These are phyloP conservation scores for Microctonus brassicae DNA, from an alignment of 2,888 invertebrate species.

Conservation along the genomic window DNA sequence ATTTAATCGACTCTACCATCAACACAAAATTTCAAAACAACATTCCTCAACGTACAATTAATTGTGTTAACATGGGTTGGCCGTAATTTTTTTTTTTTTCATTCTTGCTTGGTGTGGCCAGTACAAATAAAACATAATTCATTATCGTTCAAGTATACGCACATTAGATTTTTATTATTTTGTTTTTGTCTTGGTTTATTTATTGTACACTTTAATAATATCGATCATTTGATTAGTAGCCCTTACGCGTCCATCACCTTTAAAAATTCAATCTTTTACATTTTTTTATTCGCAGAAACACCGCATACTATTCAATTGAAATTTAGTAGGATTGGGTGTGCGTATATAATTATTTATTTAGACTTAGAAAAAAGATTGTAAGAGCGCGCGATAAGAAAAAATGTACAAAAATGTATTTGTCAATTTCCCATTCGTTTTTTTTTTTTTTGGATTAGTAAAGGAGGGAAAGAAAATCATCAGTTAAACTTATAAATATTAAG, in stretches of 20 bases:
- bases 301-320: background rate
- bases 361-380: slow-evolving; percentile 42
- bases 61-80: slow-evolving; percentile 30
- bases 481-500: slow-evolving; percentile 26
- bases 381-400: slow-evolving; percentile 51
- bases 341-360: slow-evolving; percentile 20
- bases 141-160: background rate
- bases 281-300: background rate
- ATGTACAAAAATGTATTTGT: slow-evolving; percentile 55
- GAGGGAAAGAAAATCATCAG: slow-evolving; percentile 6
- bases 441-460: background rate
- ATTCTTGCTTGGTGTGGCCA: slow-evolving; percentile 11
- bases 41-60: slow-evolving; percentile 53
- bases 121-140: background rate
- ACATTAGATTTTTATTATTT: background rate
- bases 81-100: slow-evolving; percentile 10
- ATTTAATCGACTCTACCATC: slow-evolving; percentile 65
- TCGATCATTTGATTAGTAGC: slow-evolving; percentile 59
- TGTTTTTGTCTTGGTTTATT: slow-evolving; percentile 10
- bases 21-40: slow-evolving; percentile 62
- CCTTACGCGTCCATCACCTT: slow-evolving; percentile 31
- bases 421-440: background rate
- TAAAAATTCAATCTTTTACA: slow-evolving; percentile 16
- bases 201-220: slow-evolving; percentile 45
- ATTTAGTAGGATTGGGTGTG: slow-evolving; percentile 27